These are phyloP conservation scores for Brevimyrus niger DNA, from an alignment of 2,113 vertebrate genomes.

Conservation along the genomic window DNA sequence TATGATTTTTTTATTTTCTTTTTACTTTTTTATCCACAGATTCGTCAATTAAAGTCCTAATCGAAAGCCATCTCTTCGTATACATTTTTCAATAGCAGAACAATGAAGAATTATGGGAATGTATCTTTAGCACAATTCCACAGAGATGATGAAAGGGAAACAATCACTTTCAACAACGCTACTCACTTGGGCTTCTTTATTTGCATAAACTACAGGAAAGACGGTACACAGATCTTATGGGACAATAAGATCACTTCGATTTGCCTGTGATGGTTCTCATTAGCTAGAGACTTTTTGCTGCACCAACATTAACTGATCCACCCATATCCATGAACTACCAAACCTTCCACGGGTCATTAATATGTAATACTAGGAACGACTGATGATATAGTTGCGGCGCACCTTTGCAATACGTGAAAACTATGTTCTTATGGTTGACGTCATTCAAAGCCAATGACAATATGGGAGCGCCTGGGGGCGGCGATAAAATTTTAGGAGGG, in stretches of 20 bases:
- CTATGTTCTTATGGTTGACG: background rate
- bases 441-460: background rate
- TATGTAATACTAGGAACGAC: background rate
- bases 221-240: background rate
- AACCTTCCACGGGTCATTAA: background rate
- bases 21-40: background rate
- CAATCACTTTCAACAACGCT: background rate
- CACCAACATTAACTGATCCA: background rate
- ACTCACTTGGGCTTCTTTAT: background rate
- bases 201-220: background rate
- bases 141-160: background rate
- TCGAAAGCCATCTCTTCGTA: background rate
- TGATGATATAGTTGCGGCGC: background rate
- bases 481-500: background rate
- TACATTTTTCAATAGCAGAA: background rate
- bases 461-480: background rate
- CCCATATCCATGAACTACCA: background rate
- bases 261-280: background rate
- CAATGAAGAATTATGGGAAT: background rate
- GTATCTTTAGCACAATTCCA: background rate
- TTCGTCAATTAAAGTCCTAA: background rate
- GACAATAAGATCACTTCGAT: background rate
- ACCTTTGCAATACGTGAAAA: background rate
- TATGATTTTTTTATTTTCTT: background rate
- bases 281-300: background rate